phyloP scores from a whole-genome alignment of 2,797 vertebrate genomes.

The Pachyuromys duprasi region DNA sequence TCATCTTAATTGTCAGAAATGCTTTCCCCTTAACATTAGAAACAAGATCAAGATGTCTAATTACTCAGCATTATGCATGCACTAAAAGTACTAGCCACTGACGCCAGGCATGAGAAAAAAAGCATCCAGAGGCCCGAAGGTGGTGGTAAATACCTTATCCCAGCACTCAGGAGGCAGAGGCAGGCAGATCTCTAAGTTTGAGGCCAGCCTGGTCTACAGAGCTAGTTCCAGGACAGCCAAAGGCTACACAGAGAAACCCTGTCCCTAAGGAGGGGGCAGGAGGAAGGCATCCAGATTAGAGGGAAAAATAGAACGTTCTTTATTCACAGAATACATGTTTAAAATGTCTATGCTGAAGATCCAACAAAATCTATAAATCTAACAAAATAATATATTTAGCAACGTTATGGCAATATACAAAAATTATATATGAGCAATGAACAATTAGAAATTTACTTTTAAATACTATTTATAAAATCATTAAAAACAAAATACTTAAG shows the following conservation, averaged over 20 bases:
- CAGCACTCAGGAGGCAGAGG: too few species aligned
- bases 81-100: neutral
- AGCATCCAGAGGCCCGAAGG: neutral
- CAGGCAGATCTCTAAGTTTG: too few species aligned
- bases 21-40: neutral
- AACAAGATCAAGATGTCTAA: neutral
- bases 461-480: slow-evolving; percentile 25
- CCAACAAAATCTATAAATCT: neutral
- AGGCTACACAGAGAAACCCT: too few species aligned
- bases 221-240: too few species aligned
- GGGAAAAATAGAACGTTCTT: slow-evolving; percentile 24
- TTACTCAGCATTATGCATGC: neutral
- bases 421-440: slow-evolving; percentile 22
- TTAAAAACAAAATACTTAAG: slow-evolving; percentile 21
- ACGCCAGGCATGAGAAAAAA: neutral
- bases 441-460: slow-evolving; percentile 11
- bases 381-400: neutral
- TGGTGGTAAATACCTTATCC: too few species aligned
- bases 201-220: too few species aligned
- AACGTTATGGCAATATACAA: slow-evolving; percentile 13
- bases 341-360: slow-evolving; percentile 21
- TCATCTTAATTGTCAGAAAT: neutral
- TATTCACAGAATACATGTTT: neutral
- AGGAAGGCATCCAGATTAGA: neutral
- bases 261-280: neutral